Conservation (phyloP, 2,888 invertebrate species). For the Agrilus mali region DNA sequence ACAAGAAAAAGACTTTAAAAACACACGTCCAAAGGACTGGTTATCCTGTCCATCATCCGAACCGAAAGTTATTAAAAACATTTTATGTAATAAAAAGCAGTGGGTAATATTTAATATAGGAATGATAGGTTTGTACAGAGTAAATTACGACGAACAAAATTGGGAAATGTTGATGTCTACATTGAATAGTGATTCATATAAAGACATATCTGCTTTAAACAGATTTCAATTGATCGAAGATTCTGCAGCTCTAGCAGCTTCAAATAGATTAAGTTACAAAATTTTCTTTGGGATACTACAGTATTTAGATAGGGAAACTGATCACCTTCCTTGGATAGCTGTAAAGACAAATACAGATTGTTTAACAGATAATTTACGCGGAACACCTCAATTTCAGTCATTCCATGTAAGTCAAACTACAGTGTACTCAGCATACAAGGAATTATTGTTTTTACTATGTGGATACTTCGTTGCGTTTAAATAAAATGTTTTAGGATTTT, state of each 20-base stretch:
- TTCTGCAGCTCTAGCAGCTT: slow-evolving; percentile 54
- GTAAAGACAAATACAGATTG: slow-evolving; percentile 47
- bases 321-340: slow-evolving; percentile 51
- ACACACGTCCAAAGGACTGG: slow-evolving; percentile 42
- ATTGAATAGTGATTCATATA: slow-evolving; percentile 40
- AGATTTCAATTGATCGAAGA: slow-evolving; percentile 77
- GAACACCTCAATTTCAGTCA: slow-evolving; percentile 46
- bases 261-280: slow-evolving; percentile 50
- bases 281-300: slow-evolving; percentile 42
- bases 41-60: slow-evolving; percentile 31
- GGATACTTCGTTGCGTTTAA: too few relatives aligned
- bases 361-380: slow-evolving; percentile 47
- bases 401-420: slow-evolving; percentile 38
- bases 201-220: slow-evolving; percentile 53
- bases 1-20: slow-evolving; percentile 35
- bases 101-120: slow-evolving; percentile 67
- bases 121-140: slow-evolving; percentile 57
- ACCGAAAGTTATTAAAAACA: slow-evolving; percentile 18
- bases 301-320: slow-evolving; percentile 39
- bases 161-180: slow-evolving; percentile 52
- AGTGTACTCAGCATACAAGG: too few relatives aligned
- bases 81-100: slow-evolving; percentile 37
- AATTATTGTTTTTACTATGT: too few relatives aligned
- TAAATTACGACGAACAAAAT: slow-evolving; percentile 65
- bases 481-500: too few relatives aligned